These are phyloP conservation scores for Cryptotermes secundus DNA, from an alignment of 1,140 invertebrate genomes.

Conservation along the genomic window DNA sequence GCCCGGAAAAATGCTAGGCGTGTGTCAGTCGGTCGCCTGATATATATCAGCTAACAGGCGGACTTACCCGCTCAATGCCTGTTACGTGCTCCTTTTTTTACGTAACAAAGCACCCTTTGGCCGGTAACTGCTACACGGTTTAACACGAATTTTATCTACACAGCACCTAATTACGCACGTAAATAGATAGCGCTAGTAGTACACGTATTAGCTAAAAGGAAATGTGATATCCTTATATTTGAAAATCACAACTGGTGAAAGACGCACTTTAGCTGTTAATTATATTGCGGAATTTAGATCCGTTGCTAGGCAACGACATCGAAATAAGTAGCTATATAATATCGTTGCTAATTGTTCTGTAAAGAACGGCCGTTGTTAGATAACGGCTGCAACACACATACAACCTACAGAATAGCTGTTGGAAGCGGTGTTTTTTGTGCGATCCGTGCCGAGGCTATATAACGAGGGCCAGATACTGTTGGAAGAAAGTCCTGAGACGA, in stretches of 20 bases:
- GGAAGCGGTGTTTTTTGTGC: no score
- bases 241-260: background rate
- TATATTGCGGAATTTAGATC: no score
- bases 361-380: no score
- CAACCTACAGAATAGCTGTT: no score
- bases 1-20: background rate
- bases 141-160: background rate
- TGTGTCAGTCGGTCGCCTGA: background rate
- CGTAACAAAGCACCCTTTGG: background rate
- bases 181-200: background rate
- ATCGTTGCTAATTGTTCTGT: no score
- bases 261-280: no score
- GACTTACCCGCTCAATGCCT: background rate
- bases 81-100: background rate
- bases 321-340: no score
- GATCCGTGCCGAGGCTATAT: no score
- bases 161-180: background rate
- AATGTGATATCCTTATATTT: background rate
- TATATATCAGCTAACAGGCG: background rate
- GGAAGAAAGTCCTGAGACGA: no score
- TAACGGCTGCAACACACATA: no score
- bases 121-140: background rate
- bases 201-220: background rate
- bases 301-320: no score
- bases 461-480: no score